Base-by-base conservation (phyloP, 2,888 invertebrate species). In the Amiota minor region DNA sequence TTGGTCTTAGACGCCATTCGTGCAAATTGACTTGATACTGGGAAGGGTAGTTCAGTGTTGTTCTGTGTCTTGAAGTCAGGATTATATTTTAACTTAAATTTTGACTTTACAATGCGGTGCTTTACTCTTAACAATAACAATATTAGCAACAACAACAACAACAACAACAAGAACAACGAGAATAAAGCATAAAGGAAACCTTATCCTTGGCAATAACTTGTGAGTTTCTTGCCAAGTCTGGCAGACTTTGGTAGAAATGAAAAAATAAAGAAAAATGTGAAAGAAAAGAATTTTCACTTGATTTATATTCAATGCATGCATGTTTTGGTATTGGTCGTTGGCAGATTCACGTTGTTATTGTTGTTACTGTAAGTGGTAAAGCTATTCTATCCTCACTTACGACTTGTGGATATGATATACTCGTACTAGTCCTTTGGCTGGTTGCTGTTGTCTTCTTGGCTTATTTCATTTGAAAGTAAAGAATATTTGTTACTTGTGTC, bases 241-340 rank as follows among this genome's bases (percentile, higher is more conserved):
- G 53, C 9, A n/a, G 53, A 53, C n/a, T 53, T 14, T 14, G 16
- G 53, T 53, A 49, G 49, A 18, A 65, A 49, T 49, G 35, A 65
- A 65, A 65, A 23, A 62, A 62, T 35, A 45, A 35, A 35, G 20
- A 47, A 65, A 46, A 47, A 16, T 47, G 16, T 18, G 45, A 45
- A 64, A 20, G 9, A 64, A 65, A 49, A 65, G 20, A 14, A 11
- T 47, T 65, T 76, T 79, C 70, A 74, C 72, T 64, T 81, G 79
- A 81, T 84, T 83, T 77, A 79, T 80, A 82, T 78, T 82, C 84
- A 77, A 77, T 77, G 84, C 81, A 83, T 75, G 70, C 82, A 69
- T 73, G 75, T 79, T 80, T 85, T 71, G 69, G 73, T 72, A 62
- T 73, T 76, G 73, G 73, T 79, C 75, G 80, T 81, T 73, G 70